phyloP scores from a whole-genome alignment of 2,888 invertebrate genomes.

The Shargacucullia verbasci region DNA sequence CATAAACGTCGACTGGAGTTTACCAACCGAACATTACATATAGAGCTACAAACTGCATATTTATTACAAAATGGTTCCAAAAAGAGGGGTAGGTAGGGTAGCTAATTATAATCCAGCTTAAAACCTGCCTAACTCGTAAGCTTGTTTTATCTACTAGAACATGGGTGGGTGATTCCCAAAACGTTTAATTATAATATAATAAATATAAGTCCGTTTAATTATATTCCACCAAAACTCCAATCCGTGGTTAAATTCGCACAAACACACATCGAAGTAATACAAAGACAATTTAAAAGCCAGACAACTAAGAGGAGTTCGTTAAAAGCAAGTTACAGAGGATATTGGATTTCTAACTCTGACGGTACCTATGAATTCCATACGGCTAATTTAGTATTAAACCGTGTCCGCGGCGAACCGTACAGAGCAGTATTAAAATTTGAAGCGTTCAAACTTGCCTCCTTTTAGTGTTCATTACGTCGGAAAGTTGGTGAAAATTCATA shows the following conservation, averaged over 20 bases:
- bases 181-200: too few relatives aligned
- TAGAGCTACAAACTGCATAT: too few relatives aligned
- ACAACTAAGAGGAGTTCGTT: slow-evolving; percentile 77
- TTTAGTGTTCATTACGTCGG: slow-evolving; percentile 87
- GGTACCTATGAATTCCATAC: slow-evolving; percentile 75
- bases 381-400: slow-evolving; percentile 77
- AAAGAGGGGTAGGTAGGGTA: slow-evolving; percentile 1
- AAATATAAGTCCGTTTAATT: slow-evolving; percentile 30
- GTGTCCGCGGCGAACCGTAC: slow-evolving; percentile 71
- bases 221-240: slow-evolving; percentile 26
- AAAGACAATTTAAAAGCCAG: slow-evolving; percentile 78
- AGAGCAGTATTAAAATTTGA: slow-evolving; percentile 85
- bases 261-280: slow-evolving; percentile 52
- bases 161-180: slow-evolving; percentile 6
- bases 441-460: slow-evolving; percentile 86
- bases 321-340: slow-evolving; percentile 78
- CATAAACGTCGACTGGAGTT: too few relatives aligned
- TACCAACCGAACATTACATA: too few relatives aligned
- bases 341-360: slow-evolving; percentile 83
- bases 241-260: slow-evolving; percentile 38
- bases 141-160: slow-evolving; percentile 13
- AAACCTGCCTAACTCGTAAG: slow-evolving; percentile 2
- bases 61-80: background rate
- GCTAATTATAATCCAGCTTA: slow-evolving; percentile 10
- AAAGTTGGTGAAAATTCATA: slow-evolving; percentile 87